Percentiles rank a stretch among this genome's conserved stretches.
These are phyloP conservation scores for Sigmodon hispidus DNA, from an alignment of 2,113 vertebrate genomes.

Conservation along the genomic window DNA sequence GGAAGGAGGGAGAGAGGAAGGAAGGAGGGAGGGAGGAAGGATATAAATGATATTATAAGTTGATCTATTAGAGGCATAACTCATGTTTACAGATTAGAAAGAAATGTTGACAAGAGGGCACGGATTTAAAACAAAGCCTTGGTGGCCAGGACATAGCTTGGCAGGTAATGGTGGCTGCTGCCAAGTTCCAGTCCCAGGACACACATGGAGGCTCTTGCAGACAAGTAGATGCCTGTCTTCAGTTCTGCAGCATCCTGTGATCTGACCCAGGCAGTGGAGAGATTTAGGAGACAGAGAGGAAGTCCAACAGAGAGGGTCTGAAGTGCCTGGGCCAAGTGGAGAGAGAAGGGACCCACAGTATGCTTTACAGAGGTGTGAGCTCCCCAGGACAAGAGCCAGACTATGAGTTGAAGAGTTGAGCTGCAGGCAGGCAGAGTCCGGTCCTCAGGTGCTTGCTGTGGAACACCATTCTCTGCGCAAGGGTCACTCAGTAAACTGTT, in stretches of 20 bases:
- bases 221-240: neutral
- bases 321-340: neutral
- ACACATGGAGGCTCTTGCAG: neutral
- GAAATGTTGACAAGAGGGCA: neutral
- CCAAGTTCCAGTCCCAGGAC: neutral
- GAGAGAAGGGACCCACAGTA: neutral
- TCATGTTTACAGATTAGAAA: neutral
- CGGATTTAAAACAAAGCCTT: neutral
- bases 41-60: neutral
- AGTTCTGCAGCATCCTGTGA: neutral
- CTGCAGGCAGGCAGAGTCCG: neutral
- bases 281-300: neutral
- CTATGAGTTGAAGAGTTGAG: neutral
- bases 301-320: neutral
- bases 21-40: accelerated
- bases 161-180: neutral
- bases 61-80: neutral
- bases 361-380: neutral
- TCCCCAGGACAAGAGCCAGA: neutral
- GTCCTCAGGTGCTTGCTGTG: neutral
- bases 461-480: neutral
- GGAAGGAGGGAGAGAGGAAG: neutral
- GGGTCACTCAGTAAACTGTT: neutral
- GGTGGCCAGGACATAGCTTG: neutral
- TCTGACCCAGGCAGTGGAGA: neutral